Percentiles rank a stretch among this genome's conserved stretches.
These are phyloP conservation scores for Ceyx erithaca DNA, from an alignment of 2,797 vertebrate genomes.

Conservation along the genomic window DNA sequence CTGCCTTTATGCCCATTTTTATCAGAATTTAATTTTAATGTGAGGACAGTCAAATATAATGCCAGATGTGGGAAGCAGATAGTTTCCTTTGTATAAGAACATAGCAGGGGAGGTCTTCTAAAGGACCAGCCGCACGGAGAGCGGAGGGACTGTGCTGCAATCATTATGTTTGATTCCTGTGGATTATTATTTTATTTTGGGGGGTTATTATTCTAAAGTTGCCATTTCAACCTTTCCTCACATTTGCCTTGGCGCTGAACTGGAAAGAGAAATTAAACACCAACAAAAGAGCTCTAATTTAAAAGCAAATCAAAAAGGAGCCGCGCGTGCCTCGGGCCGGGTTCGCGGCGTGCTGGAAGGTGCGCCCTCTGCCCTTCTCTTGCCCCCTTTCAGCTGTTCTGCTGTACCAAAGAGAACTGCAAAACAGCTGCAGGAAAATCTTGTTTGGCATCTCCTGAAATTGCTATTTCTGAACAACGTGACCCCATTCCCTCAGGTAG, in stretches of 20 bases:
- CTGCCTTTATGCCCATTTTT: conserved; percentile 24
- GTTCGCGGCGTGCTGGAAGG: accelerated
- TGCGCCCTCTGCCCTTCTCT: background rate
- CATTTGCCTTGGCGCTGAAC: background rate
- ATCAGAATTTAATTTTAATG: conserved; percentile 51
- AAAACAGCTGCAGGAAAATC: conserved; percentile 14
- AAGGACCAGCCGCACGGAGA: background rate
- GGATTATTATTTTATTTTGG: background rate
- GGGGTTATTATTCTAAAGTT: background rate
- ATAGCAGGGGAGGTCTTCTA: conserved; percentile 56
- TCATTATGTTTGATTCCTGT: conserved; percentile 41
- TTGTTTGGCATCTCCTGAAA: conserved; percentile 22
- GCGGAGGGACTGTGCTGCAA: background rate
- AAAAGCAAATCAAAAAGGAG: background rate
- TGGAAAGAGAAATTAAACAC: conserved; percentile 42
- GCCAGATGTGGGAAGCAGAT: conserved; percentile 60
- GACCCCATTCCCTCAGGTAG: background rate
- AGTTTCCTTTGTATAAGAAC: conserved; percentile 36
- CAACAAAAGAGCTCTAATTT: background rate
- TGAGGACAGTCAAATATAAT: conserved; percentile 58
- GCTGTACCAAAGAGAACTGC: background rate
- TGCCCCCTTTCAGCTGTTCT: background rate
- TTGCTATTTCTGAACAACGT: background rate
- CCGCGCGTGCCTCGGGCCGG: background rate
- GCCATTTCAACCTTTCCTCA: conserved; percentile 17